phyloP scores from a whole-genome alignment of 2,888 invertebrate genomes.

The Stenotaenia linearis region DNA sequence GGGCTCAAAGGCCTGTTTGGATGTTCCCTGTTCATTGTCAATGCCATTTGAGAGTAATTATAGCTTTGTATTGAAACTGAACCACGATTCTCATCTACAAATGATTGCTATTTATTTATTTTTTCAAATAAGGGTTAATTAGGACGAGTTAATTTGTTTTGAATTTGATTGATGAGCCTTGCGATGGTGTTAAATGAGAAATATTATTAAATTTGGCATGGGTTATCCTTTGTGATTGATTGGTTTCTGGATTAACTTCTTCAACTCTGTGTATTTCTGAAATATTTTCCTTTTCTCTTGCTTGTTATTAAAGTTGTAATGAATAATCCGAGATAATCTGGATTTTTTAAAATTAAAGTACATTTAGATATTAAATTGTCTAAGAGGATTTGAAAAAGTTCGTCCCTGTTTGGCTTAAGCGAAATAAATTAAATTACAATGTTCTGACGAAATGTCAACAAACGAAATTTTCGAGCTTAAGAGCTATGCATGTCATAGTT shows the following conservation, averaged over 20 bases:
- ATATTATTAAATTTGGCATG: constrained; percentile 3
- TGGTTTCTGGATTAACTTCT: background rate
- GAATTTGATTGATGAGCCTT: background rate
- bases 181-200: constrained; percentile 1
- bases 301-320: too few relatives aligned
- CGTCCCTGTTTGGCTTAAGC: too few relatives aligned
- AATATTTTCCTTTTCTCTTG: too few relatives aligned
- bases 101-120: background rate
- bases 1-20: constrained; percentile 5
- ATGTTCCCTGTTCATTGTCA: constrained; percentile 15
- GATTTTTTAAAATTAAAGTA: too few relatives aligned
- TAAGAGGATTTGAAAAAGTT: too few relatives aligned
- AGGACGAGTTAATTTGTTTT: constrained; percentile 1
- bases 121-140: background rate
- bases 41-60: constrained; percentile 20
- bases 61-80: constrained; percentile 14
- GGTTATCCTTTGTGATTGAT: background rate
- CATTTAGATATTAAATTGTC: too few relatives aligned
- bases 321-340: too few relatives aligned
- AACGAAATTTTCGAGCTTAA: too few relatives aligned
- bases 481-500: too few relatives aligned
- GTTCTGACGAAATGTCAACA: too few relatives aligned
- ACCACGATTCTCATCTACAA: background rate
- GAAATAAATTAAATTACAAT: too few relatives aligned
- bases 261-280: background rate